phyloP scores from a whole-genome alignment of 2,113 vertebrate species.

The Phalacrocorax aristotelis region DNA sequence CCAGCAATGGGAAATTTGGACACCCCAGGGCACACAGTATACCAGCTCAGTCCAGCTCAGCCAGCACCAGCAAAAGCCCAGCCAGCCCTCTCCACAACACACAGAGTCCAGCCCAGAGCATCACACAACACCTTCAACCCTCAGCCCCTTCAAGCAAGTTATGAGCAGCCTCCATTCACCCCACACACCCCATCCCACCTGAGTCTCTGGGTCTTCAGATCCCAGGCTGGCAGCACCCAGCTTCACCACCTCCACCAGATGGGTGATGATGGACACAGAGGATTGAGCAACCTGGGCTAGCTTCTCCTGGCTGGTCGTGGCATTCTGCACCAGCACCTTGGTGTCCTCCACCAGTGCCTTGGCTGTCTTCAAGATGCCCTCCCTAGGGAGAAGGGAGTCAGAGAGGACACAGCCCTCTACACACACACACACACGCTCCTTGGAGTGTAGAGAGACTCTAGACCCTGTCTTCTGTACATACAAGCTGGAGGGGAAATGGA shows the following conservation, averaged over 20 bases:
- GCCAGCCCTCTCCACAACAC: background rate
- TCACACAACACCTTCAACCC: background rate
- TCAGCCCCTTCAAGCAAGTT: background rate
- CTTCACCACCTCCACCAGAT: constrained; percentile 93
- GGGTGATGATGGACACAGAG: constrained; percentile 92
- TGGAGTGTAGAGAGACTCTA: background rate
- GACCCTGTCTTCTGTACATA: background rate
- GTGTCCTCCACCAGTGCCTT: constrained; percentile 97
- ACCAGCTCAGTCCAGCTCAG: background rate
- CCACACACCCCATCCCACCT: constrained; percentile 72
- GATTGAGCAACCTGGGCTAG: constrained; percentile 94
- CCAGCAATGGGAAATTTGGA: background rate
- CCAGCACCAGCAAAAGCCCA: background rate
- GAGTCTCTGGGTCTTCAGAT: constrained; percentile 94
- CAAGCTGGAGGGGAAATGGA: background rate
- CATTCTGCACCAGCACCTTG: constrained; percentile 91
- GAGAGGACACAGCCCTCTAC: background rate
- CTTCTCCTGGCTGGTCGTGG: constrained; percentile 92
- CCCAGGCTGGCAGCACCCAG: constrained; percentile 92
- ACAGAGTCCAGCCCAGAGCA: background rate
- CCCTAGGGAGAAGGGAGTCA: constrained; percentile 67
- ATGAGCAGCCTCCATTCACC: background rate
- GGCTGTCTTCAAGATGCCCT: constrained; percentile 93
- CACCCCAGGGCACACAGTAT: background rate
- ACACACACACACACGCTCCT: background rate